phyloP scores from a whole-genome alignment of 2,797 vertebrate genomes.

The Tenualosa ilisha region DNA sequence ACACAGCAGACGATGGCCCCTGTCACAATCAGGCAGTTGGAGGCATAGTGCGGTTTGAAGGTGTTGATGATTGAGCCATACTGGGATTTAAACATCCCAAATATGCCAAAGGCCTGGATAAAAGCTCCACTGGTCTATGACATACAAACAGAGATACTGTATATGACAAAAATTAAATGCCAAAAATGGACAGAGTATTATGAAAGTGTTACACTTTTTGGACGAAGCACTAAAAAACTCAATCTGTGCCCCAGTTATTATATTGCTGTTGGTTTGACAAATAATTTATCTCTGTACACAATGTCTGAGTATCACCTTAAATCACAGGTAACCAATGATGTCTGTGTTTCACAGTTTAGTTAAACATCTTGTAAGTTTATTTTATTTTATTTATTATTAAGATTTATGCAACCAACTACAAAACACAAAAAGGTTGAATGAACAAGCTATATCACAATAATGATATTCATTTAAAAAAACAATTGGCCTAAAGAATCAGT shows the following conservation, averaged over 20 bases:
- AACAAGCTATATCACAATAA: not conserved
- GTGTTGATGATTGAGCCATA: conserved; percentile 56
- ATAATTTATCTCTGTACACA: not conserved
- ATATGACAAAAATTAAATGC: not conserved
- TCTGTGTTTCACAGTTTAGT: not conserved
- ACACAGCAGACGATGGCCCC: conserved; percentile 69
- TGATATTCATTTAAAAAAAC: not conserved
- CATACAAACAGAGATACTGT: not conserved
- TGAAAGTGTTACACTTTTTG: not conserved
- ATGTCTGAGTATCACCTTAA: not conserved
- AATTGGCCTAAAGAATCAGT: not conserved
- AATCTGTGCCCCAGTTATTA: not conserved
- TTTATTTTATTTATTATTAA: too few species aligned
- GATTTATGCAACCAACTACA: not conserved
- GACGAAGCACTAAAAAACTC: not conserved
- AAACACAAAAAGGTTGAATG: not conserved
- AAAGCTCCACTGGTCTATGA: conserved; percentile 65
- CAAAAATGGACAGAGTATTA: not conserved
- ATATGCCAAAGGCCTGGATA: conserved; percentile 67
- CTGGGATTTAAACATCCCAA: conserved; percentile 65
- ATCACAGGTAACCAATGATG: not conserved
- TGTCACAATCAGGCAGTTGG: conserved; percentile 67
- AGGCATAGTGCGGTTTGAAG: conserved; percentile 66
- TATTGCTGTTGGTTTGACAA: not conserved
- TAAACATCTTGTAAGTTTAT: not conserved